These are phyloP conservation scores for Ariopsis seemanni DNA, from an alignment of 2,113 vertebrate genomes.

Conservation along the genomic window DNA sequence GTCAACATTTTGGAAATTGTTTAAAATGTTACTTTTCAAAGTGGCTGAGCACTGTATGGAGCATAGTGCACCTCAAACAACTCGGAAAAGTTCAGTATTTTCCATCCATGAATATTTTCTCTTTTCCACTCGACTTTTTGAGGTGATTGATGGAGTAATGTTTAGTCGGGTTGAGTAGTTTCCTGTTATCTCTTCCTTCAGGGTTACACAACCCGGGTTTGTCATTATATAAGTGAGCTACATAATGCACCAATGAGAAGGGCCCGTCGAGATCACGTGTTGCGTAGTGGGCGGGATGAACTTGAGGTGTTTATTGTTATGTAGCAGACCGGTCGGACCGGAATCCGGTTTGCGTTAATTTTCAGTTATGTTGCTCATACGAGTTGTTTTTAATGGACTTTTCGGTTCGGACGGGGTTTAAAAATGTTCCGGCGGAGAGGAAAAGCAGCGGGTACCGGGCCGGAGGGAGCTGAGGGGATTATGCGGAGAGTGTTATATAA, in stretches of 20 bases:
- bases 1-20: no score
- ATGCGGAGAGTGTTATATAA: slow-evolving; percentile 24
- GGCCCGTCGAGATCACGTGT: slow-evolving; percentile 52
- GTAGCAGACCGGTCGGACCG: slow-evolving; percentile 11
- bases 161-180: neutral
- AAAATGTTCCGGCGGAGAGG: neutral
- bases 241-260: slow-evolving; percentile 53
- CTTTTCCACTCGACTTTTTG: neutral
- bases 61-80: no score
- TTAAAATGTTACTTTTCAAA: no score
- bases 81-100: no score
- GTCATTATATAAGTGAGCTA: slow-evolving; percentile 75
- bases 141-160: neutral
- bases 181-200: slow-evolving; percentile 31
- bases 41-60: no score
- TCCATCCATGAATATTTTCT: neutral
- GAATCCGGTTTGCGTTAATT: neutral
- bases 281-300: slow-evolving; percentile 48
- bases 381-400: neutral
- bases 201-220: slow-evolving; percentile 46
- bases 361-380: neutral
- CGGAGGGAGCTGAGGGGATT: slow-evolving; percentile 31
- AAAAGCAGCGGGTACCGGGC: neutral
- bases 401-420: neutral
- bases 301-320: slow-evolving; percentile 16